Evolutionary conservation across 2,797 vertebrate species (phyloP), one percentile per base, ranked within the genome.

Genomic region (Leuciscus waleckii): DNA sequence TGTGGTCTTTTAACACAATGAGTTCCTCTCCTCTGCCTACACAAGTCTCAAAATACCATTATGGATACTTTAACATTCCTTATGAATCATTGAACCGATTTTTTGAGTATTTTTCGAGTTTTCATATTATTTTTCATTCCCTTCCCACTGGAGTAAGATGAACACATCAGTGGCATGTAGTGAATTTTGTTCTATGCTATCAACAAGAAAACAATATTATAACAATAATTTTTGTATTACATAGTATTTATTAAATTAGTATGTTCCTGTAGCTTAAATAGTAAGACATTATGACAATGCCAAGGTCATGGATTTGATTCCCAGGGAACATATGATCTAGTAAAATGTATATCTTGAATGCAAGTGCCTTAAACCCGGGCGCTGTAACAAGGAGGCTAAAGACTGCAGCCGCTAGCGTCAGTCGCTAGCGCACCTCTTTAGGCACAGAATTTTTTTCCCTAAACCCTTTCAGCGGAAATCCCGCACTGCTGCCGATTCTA

Each of bases 31-130:
- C 16, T 54, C 69, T 69, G 70, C 81, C 81, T 82, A 76, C 54
- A 80, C 9, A 4, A 46, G 13, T 69, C 76, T 56, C 65, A 67
- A 73, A 87, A 85, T 87, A 74, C 65, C 65, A 54, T 81, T 84
- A 85, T 78, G 71, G 79, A 65, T 78, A 82, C 51, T 39, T 58
- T 77, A 77, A 68, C 58, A 56, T 41, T 84, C 61, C 70, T 56
- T 49, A 49, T 61, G 43, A 77, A 75, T 86, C 73, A 70, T 6
- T 82, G 63, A 65, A 81, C 46, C 2, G 17, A 8, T 81, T 75
- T 71, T 78, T 71, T 17, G 56, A 26, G 35, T 51, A 77, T 29
- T 29, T 82, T 32, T 58, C 1, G 51, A 70, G 16, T 43, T 81
- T 77, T 39, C 13, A 8, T 39, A 2, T 37, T n/a, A 76, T 23